Conservation (phyloP, 1,140 invertebrate species). For the Drosophila pruinosa region DNA sequence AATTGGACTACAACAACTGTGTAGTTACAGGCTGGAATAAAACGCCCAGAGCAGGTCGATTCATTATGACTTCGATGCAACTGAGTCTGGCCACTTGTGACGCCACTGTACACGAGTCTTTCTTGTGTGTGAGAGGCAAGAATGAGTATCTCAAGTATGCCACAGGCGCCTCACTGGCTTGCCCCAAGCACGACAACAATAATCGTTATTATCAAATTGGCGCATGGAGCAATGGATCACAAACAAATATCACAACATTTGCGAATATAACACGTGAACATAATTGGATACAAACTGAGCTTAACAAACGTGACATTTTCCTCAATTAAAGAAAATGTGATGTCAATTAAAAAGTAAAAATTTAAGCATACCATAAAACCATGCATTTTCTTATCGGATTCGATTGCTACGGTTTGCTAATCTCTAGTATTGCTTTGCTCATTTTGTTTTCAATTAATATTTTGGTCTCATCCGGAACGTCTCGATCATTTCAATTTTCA, state of each 20-base stretch:
- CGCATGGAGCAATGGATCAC: neutral
- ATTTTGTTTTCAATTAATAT: too few relatives aligned
- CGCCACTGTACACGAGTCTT: neutral
- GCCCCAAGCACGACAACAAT: constrained; percentile 1
- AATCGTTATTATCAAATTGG: constrained; percentile 17
- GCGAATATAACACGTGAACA: neutral
- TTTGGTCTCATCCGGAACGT: too few relatives aligned
- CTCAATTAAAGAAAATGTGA: too few relatives aligned
- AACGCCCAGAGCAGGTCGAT: neutral
- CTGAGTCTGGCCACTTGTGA: neutral
- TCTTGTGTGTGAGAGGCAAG: neutral
- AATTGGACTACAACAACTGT: neutral
- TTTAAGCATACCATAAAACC: too few relatives aligned
- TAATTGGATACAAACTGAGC: constrained; percentile 2
- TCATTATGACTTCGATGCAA: neutral
- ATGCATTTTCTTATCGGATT: too few relatives aligned
- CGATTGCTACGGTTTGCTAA: too few relatives aligned
- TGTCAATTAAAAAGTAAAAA: too few relatives aligned
- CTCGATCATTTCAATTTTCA: too few relatives aligned
- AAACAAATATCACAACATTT: neutral
- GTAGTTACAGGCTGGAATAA: constrained; percentile 23
- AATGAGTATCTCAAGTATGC: neutral
- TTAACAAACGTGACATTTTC: neutral
- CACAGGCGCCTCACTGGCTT: constrained; percentile 21
- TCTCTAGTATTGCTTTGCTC: too few relatives aligned